Percentiles rank a stretch among this genome's conserved stretches.
Evolutionary conservation across 2,113 vertebrate species (phyloP).

Genomic region (Caranx melampygus): DNA sequence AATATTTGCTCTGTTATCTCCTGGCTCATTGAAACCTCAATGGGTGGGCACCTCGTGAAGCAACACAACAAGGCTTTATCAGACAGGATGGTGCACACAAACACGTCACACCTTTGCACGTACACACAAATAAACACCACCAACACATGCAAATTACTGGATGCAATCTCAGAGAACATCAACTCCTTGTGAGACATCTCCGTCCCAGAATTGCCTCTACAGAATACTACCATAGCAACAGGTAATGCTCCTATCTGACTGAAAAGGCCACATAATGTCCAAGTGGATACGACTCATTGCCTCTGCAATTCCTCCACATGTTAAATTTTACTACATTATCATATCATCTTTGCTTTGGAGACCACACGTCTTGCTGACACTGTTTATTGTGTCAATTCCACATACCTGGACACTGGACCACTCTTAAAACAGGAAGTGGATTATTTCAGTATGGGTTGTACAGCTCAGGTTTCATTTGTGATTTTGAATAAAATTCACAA

Average conservation of each 20-base stretch:
- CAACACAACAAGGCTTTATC: constrained; percentile 10
- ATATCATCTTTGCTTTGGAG: not conserved
- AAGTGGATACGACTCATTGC: not conserved
- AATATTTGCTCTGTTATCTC: constrained; percentile 23
- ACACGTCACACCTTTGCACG: not conserved
- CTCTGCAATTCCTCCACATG: not conserved
- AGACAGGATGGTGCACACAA: not conserved
- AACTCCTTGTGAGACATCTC: not conserved
- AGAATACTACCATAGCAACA: not conserved
- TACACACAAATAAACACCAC: not conserved
- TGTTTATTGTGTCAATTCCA: not conserved
- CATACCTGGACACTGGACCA: not conserved
- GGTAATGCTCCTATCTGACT: not conserved
- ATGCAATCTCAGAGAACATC: constrained; percentile 9
- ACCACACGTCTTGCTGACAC: not conserved
- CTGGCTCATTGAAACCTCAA: constrained; percentile 21
- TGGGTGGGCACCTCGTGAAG: constrained; percentile 36
- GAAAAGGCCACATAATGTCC: not conserved
- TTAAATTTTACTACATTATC: not conserved
- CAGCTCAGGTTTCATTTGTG: not conserved
- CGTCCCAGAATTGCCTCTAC: not conserved
- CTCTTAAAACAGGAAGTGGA: not conserved
- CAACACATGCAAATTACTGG: constrained; percentile 8
- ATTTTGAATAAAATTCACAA: not conserved
- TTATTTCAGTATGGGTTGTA: not conserved